Conservation (phyloP, 2,113 vertebrate species). For the Caretta caretta region DNA sequence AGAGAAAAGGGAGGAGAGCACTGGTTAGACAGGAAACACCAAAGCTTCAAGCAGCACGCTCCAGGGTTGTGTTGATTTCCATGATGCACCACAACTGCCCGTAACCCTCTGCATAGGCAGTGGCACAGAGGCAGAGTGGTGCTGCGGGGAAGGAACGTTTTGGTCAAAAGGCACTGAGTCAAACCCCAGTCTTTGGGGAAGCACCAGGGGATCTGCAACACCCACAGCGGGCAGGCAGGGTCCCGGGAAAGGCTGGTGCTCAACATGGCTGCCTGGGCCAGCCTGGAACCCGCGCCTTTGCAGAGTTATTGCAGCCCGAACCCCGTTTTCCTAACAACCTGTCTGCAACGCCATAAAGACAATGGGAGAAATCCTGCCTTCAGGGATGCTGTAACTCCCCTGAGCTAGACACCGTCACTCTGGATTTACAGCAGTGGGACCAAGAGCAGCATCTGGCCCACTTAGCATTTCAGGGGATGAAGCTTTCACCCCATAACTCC, state of each 20-base stretch:
- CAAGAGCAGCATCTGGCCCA: not conserved
- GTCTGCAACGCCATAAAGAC: not conserved
- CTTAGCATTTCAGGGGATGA: not conserved
- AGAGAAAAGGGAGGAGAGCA: not conserved
- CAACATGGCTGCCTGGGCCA: not conserved
- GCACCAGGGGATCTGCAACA: not conserved
- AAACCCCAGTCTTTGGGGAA: not conserved
- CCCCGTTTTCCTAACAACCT: not conserved
- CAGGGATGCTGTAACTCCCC: not conserved
- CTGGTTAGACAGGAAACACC: too few relatives aligned
- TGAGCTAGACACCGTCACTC: not conserved
- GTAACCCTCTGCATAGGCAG: not conserved
- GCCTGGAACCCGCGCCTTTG: not conserved
- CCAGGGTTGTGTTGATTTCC: not conserved
- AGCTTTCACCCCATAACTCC: too few relatives aligned
- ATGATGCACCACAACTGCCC: not conserved
- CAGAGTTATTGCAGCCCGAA: not conserved
- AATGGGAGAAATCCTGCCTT: not conserved
- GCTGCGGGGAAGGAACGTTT: not conserved
- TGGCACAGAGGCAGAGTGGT: not conserved
- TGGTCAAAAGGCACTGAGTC: not conserved
- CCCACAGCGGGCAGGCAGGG: not conserved
- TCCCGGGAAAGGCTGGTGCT: not conserved
- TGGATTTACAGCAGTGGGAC: not conserved
- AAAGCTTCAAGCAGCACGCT: not conserved